Evolutionary conservation across 2,113 vertebrate genomes (phyloP).

Genomic region (Gasterosteus nipponicus): DNA sequence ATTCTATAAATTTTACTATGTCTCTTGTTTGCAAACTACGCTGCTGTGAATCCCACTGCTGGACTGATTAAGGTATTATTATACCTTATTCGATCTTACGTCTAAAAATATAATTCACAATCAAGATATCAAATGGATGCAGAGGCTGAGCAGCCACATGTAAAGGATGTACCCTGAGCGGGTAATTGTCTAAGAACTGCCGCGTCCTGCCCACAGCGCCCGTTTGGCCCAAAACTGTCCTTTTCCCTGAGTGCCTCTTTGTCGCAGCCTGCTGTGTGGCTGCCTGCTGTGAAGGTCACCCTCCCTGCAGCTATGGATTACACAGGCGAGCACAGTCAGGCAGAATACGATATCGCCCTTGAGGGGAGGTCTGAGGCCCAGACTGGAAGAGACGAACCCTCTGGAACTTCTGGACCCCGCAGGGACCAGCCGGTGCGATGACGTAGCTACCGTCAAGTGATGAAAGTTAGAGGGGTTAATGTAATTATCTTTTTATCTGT

Average conservation of each 20-base stretch:
- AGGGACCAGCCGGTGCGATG: conserved; percentile 12
- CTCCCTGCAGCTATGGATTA: conserved; percentile 82
- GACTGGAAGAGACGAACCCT: conserved; percentile 40
- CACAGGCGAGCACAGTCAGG: conserved; percentile 76
- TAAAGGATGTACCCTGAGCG: conserved; percentile 41
- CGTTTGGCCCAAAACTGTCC: conserved; percentile 49
- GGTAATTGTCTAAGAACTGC: conserved; percentile 50
- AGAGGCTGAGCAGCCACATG: conserved; percentile 8
- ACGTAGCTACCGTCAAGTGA: conserved; percentile 1
- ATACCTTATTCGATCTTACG: too few relatives aligned
- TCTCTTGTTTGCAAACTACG: too few relatives aligned
- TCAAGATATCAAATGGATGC: not conserved
- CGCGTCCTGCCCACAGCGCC: conserved; percentile 51
- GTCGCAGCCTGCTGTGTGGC: conserved; percentile 66
- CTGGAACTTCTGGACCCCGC: conserved; percentile 43
- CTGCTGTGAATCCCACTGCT: too few relatives aligned
- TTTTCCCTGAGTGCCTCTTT: conserved; percentile 50
- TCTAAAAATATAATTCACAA: not conserved
- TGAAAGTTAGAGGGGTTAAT: conserved; percentile 1
- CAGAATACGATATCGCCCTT: conserved; percentile 82
- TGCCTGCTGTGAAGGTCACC: conserved; percentile 83
- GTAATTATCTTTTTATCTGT: not conserved
- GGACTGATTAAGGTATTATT: too few relatives aligned
- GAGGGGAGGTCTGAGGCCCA: conserved; percentile 63
- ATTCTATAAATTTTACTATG: too few relatives aligned